Conservation (phyloP, 2,888 invertebrate genomes). For the Hirudinaria manillensis region DNA sequence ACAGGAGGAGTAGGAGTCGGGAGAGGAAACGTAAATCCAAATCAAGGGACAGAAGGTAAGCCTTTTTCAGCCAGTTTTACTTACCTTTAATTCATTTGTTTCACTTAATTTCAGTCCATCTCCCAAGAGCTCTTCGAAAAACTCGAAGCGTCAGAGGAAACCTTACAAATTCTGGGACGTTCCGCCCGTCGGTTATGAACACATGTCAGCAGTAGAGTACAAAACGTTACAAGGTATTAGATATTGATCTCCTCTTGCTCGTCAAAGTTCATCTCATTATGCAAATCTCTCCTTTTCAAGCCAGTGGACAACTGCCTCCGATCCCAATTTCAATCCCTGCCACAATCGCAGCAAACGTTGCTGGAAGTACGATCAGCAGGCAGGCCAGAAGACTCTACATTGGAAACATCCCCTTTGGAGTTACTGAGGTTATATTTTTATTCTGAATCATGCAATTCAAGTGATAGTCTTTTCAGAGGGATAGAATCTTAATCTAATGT, state of each 20-base stretch:
- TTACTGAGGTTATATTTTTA: slow-evolving; percentile 62
- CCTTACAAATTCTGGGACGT: slow-evolving; percentile 84
- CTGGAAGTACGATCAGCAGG: slow-evolving; percentile 85
- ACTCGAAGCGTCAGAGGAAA: slow-evolving; percentile 40
- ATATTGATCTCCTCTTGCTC: not conserved
- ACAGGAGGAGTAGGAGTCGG: slow-evolving; percentile 14
- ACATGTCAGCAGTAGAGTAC: slow-evolving; percentile 89
- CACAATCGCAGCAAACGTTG: slow-evolving; percentile 93
- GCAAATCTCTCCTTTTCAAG: slow-evolving; percentile 58
- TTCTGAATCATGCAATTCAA: slow-evolving; percentile 49
- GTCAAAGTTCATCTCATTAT: not conserved
- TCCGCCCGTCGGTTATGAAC: slow-evolving; percentile 93
- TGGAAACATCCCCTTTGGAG: slow-evolving; percentile 94
- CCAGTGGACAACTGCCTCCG: slow-evolving; percentile 68
- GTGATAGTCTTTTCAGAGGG: not conserved
- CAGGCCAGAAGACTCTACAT: slow-evolving; percentile 89
- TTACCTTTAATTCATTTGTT: not conserved
- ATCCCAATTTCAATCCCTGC: slow-evolving; percentile 54
- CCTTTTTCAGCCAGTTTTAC: not conserved
- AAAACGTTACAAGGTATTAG: slow-evolving; percentile 62
- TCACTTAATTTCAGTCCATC: slow-evolving; percentile 1
- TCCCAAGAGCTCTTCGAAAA: not conserved
- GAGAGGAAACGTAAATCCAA: slow-evolving; percentile 22
- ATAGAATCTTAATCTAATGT: no score
- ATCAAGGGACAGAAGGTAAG: slow-evolving; percentile 22